phyloP scores from a whole-genome alignment of 2,888 invertebrate genomes.

The Mystacides longicornis region DNA sequence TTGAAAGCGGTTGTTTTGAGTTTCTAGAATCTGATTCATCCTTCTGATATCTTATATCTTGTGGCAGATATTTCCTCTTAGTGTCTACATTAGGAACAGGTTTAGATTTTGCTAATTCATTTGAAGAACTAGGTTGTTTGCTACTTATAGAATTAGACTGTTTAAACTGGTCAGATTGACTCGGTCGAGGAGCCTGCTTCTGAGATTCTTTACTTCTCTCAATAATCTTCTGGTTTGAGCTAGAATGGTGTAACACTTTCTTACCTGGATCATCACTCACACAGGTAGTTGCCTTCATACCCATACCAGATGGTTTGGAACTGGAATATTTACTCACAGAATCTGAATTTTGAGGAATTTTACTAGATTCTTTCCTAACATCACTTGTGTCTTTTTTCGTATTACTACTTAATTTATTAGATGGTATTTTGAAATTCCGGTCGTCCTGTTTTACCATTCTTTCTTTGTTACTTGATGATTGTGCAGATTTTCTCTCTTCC shows the following conservation, averaged over 20 bases:
- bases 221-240: background rate
- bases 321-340: no score
- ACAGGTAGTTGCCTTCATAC: no score
- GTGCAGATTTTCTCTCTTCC: no score
- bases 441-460: no score
- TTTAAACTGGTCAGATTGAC: background rate
- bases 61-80: background rate
- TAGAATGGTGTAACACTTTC: no score
- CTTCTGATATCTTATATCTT: background rate
- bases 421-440: no score
- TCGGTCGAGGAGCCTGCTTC: background rate
- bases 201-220: background rate
- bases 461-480: no score
- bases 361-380: background rate
- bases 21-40: slow-evolving; percentile 37
- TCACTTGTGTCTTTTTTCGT: slow-evolving; percentile 1
- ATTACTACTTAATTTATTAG: slow-evolving; percentile 1
- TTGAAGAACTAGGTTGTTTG: background rate
- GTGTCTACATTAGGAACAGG: background rate
- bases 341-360: no score
- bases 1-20: background rate
- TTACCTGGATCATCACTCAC: no score
- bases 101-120: background rate
- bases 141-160: background rate
- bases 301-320: no score